Evolutionary conservation across 1,140 invertebrate genomes (phyloP).

Genomic region (Hydropsyche tenuis): DNA sequence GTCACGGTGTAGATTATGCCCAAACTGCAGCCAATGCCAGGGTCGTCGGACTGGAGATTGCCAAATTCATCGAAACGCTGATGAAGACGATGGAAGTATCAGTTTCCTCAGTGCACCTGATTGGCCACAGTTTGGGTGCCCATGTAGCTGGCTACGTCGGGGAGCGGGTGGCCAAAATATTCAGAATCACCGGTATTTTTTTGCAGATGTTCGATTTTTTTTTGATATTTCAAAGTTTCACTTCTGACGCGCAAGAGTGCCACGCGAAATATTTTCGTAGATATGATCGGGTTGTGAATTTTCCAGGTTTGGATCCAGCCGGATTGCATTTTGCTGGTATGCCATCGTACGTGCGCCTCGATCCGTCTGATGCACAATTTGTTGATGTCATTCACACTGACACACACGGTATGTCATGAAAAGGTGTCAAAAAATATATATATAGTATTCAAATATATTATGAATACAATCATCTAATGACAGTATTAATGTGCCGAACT

Average conservation of each 20-base stretch:
- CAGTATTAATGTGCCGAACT: too few relatives aligned
- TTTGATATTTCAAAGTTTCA: too few relatives aligned
- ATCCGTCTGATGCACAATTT: conserved; percentile 61
- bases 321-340: conserved; percentile 52
- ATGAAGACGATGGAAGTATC: neutral
- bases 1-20: conserved; percentile 38
- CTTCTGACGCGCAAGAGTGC: too few relatives aligned
- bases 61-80: conserved; percentile 31
- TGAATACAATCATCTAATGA: too few relatives aligned
- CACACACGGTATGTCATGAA: conserved; percentile 24
- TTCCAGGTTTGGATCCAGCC: conserved; percentile 59
- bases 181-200: conserved; percentile 39
- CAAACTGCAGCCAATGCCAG: conserved; percentile 37
- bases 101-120: conserved; percentile 19
- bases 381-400: conserved; percentile 69
- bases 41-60: conserved; percentile 40
- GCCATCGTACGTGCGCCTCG: conserved; percentile 55
- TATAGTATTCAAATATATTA: too few relatives aligned
- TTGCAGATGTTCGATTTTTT: neutral
- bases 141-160: conserved; percentile 40
- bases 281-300: too few relatives aligned
- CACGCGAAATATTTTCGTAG: too few relatives aligned
- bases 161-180: conserved; percentile 19
- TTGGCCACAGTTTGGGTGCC: conserved; percentile 41
- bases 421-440: too few relatives aligned